Base-by-base conservation (phyloP, 2,888 invertebrate genomes). In the Caenorhabditis doughertyi region DNA sequence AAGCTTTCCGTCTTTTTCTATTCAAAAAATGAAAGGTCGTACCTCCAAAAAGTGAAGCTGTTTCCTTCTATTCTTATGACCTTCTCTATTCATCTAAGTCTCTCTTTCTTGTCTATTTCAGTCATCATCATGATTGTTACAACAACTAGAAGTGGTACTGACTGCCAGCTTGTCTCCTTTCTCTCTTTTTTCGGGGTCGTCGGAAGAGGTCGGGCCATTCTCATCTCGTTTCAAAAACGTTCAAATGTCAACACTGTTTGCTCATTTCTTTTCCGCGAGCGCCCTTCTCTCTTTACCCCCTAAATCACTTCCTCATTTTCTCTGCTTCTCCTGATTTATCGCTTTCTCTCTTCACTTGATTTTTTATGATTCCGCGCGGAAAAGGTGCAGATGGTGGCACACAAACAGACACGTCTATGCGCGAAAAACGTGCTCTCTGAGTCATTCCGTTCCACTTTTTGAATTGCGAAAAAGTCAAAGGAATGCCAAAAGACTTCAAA, bases 171-270 rank as follows among this genome's bases (percentile, higher is more conserved):
- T 68, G 35, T 67, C 67, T 68, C 25, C 29, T 47, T 65, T 23
- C 25, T 25, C 51, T 51, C 35, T 51, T 51, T 16, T 35, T 51
- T 65, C 29, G 47, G 64, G n/a, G 60, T 60, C 64, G 44, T 16
- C 23, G 39, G 27, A 25, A 13, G 35, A 23, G 60, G 62, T 62
- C 60, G 60, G 42, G 64, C 21, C 55, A 55, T 49, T 39, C 44
- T 35, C 21, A n/a, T 53, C 71, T 58, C 58, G 39, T 49, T 64
- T 35, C 51, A 55, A 35, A 47, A 49, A 73, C 64, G 73, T 64
- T 73, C 73, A 73, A 64, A 72, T 72, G 72, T 72, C 73, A 73
- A 73, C 73, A 72, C 72, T 72, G 60, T 72, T 72, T 72, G 72
- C 73, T 49, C 44, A 47, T 18, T 47, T 42, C 58, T 29, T 21